Percentiles rank a stretch among this genome's conserved stretches.
phyloP scores from a whole-genome alignment of 1,140 invertebrate genomes.

The Heliothis subflexa region DNA sequence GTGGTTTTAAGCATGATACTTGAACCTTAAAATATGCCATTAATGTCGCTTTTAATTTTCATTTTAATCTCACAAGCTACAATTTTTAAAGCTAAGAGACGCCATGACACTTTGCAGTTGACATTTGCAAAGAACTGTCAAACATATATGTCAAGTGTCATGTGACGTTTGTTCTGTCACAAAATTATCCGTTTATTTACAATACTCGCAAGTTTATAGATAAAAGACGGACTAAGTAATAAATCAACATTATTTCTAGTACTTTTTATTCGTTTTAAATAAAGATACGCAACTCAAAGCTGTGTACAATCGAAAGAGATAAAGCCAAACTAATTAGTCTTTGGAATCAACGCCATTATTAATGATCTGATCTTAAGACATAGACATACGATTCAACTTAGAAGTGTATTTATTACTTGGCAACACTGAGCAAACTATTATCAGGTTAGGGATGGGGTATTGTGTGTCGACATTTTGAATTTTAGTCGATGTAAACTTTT shows the following conservation, averaged over 20 bases:
- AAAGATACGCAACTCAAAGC: not conserved
- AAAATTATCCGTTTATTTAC: too few relatives aligned
- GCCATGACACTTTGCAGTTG: too few relatives aligned
- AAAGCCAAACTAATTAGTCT: slow-evolving; percentile 40
- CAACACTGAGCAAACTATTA: slow-evolving; percentile 22
- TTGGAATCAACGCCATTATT: slow-evolving; percentile 36
- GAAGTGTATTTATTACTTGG: slow-evolving; percentile 32
- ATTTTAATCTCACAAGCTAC: too few relatives aligned
- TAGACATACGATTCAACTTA: slow-evolving; percentile 38
- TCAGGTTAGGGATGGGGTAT: slow-evolving; percentile 18
- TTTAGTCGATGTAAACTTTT: not conserved
- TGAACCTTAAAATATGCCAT: too few relatives aligned
- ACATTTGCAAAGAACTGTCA: too few relatives aligned
- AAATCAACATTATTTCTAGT: not conserved
- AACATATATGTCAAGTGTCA: too few relatives aligned
- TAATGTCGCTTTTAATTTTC: too few relatives aligned
- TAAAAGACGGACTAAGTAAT: not conserved
- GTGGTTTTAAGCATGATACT: too few relatives aligned
- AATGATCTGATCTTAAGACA: slow-evolving; percentile 34
- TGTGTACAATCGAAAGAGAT: slow-evolving; percentile 6
- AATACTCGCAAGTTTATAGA: too few relatives aligned
- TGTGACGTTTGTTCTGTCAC: too few relatives aligned
- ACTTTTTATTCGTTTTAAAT: not conserved
- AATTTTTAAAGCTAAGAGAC: too few relatives aligned
- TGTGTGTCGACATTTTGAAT: slow-evolving; percentile 3